These are phyloP conservation scores for Neodon shergylaensis DNA, from an alignment of 2,113 vertebrate species.

Conservation along the genomic window DNA sequence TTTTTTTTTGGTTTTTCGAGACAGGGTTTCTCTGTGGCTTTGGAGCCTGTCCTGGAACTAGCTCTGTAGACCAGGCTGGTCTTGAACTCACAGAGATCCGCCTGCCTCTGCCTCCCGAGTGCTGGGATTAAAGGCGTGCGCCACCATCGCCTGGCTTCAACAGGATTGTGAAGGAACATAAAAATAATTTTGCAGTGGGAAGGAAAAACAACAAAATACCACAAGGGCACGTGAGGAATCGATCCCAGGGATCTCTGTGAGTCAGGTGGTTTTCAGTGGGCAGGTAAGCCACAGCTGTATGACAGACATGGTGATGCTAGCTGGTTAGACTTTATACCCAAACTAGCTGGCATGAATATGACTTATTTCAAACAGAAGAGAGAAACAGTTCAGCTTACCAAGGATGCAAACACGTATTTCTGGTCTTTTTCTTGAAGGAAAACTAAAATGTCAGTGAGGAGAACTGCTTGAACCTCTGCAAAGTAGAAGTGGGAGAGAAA, in stretches of 20 bases:
- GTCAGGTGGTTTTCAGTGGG: neutral
- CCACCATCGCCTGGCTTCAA: no score
- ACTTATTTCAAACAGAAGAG: neutral
- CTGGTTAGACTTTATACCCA: neutral
- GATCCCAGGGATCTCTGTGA: neutral
- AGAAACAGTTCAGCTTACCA: constrained; percentile 87
- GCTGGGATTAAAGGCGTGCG: no score
- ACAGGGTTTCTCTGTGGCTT: no score
- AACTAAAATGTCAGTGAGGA: constrained; percentile 93
- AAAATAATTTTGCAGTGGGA: constrained; percentile 15
- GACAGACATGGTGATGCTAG: neutral
- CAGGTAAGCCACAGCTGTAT: neutral
- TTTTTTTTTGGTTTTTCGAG: no score
- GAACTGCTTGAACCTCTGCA: constrained; percentile 94
- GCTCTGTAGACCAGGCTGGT: no score
- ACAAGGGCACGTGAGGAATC: neutral
- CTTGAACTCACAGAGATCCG: no score
- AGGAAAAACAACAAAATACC: constrained; percentile 8
- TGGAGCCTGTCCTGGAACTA: no score
- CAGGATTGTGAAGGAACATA: constrained; percentile 14
- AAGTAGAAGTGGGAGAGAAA: neutral
- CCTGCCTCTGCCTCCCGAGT: no score
- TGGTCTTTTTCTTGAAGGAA: constrained; percentile 99
- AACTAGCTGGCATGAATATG: neutral
- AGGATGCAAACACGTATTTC: constrained; percentile 95